A percentile compares a stretch with the other conserved stretches of the same genome.
Conservation (phyloP, 1,140 invertebrate genomes). For the Lithobius niger region DNA sequence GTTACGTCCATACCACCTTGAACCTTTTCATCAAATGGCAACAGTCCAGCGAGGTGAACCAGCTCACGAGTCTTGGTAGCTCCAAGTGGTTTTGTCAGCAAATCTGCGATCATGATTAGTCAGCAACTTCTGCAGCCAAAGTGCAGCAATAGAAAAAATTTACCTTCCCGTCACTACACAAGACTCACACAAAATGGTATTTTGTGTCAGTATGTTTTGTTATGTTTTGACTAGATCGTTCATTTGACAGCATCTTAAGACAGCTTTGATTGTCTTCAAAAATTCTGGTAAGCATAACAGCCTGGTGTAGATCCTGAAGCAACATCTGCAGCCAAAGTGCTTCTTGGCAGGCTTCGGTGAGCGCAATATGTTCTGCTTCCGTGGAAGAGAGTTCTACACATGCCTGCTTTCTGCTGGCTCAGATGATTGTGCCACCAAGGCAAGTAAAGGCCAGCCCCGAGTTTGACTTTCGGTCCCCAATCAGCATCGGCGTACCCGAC, state of each 20-base stretch:
- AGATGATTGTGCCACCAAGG: conserved; percentile 20
- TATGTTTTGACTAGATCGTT: too few relatives aligned
- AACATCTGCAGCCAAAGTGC: conserved; percentile 18
- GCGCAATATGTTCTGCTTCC: conserved; percentile 29
- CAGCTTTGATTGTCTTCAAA: not conserved
- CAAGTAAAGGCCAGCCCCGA: conserved; percentile 29
- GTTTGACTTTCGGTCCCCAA: conserved; percentile 24
- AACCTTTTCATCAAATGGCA: too few relatives aligned
- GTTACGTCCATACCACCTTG: too few relatives aligned
- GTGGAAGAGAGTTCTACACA: conserved; percentile 24
- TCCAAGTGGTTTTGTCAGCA: not conserved
- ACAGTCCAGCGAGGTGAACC: too few relatives aligned
- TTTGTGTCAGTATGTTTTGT: not conserved
- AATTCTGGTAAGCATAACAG: not conserved
- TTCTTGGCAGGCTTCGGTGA: conserved; percentile 28
- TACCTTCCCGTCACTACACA: not conserved
- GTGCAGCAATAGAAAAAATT: not conserved
- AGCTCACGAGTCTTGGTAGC: too few relatives aligned
- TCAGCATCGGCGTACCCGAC: not conserved
- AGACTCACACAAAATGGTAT: too few relatives aligned
- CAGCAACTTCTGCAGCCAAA: too few relatives aligned
- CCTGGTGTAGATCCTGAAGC: not conserved
- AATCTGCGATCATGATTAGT: not conserved
- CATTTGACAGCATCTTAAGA: not conserved
- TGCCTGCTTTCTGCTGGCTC: conserved; percentile 24